Evolutionary conservation across 2,797 vertebrate genomes (phyloP), one percentile per base, ranked within the genome.

Genomic region (Propithecus deckenii): DNA sequence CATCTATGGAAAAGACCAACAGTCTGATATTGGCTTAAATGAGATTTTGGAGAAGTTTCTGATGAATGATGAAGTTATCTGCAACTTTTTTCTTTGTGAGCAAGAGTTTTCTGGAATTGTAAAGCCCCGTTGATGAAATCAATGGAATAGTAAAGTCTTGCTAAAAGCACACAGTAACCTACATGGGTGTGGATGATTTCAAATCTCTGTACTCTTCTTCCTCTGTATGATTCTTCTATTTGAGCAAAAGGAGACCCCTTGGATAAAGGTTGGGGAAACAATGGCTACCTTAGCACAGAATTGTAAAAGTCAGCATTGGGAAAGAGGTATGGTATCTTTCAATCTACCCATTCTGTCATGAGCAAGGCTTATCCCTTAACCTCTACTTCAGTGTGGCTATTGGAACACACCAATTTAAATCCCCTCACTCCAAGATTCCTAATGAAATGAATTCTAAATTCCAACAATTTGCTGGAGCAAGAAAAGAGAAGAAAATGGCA

Each of bases 391-490:
- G 32, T n/a, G 3, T 86, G 23, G 18, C 28, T 71, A 52, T 38
- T 79, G 55, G 13, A 89, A 35, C 63, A 86, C 57, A 52, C 6
- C 5, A 52, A 89, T 88, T 91, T 72, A 75, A 94, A 79, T 90
- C 35, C 30, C 17, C 61, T 91, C 61, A 50, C 4, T 69, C 67
- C 22, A 6, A 28, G 41, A 57, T 95, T 74, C 38, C 81, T 76
- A 94, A 91, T 84, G 52, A 94, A 97, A 96, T 84, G 86, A 96
- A 79, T 76, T 65, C 15, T 46, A 87, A 89, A 94, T 57, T 57
- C 15, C 57, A 91, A 48, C 78, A 75, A 61, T 22, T 43, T 80
- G 18, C 30, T 81, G 81, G 61, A 87, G 35, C 17, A 89, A 72
- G 23, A 94, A 85, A 79, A 76, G 22, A 41, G 7, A 30, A 15